Evolutionary conservation across 2,888 invertebrate genomes (phyloP), one percentile per base, ranked within the genome.

Genomic region (Andrena haemorrhoa): DNA sequence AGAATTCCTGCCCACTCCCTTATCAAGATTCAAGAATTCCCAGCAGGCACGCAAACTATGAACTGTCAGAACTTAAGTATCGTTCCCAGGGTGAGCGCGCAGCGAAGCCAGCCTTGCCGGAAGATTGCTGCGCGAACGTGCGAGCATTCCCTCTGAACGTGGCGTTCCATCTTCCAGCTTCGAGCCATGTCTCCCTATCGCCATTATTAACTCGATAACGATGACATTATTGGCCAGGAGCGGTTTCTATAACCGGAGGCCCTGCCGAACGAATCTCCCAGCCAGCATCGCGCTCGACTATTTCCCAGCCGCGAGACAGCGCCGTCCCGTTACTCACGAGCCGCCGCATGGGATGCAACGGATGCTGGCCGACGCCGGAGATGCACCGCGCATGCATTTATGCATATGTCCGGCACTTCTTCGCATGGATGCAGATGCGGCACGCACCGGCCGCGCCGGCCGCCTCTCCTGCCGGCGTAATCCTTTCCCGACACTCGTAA

Each of bases 401-500:
- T 84, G 85, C 85, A 82, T 79, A 79, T 65, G 78, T 79, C 74
- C 70, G 49, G 72, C 71, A 53, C 58, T 69, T 75, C 68, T 64
- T 66, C 68, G 83, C 84, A 84, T 87, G 89, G 90, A 91, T 91
- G 92, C 92, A 92, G 92, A 92, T 92, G 91, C 91, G 91, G 90
- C 92, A 92, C 92, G 92, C 90, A 91, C 88, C 53, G 88, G 88
- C 86, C 80, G 29, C 76, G 33, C 72, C 72, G 77, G 29, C 74
- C 72, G 77, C 68, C 61, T 56, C 60, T 31, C 16, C 51, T 20
- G 71, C 79, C 64, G 82, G 71, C 86, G 86, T 92, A 93, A 93
- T 93, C 93, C 93, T 93, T 93, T 91, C 92, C 92, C 91, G 92
- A 90, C 86, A 90, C 90, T 89, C 90, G 86, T 92, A 93, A 93